Evolutionary conservation across 2,797 vertebrate species (phyloP), one percentile per base, ranked within the genome.

Genomic region (Phylloscopus collybita): DNA sequence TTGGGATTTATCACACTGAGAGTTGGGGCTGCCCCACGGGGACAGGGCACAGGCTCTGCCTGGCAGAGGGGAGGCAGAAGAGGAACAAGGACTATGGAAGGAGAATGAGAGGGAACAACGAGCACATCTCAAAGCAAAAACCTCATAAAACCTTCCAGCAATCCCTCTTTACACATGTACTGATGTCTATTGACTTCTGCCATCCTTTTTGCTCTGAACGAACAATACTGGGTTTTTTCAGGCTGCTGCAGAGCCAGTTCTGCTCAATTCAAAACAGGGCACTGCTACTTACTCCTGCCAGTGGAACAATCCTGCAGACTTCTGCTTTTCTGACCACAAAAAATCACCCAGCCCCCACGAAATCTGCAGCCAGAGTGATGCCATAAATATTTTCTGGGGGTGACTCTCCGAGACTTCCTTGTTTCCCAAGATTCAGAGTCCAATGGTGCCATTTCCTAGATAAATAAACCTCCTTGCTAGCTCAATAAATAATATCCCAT

Each of bases 131-230:
- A 32, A 13, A 83, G 30, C 29, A 5, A 5, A 36, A 8, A 74
- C 10, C 8, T 30, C 20, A 32, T 15, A 12, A 80, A 32, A 69
- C 36, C 27, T 8, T 13, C 47, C 47, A 59, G 21, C 1, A 5
- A 44, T 10, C 13, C 23, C 14, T 70, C 50, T 64, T 64, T 23
- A 17, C 22, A 6, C 8, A 0, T 1, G 4, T 14, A 6, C 53
- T 47, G 53, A 1, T 47, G 20, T 70, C 20, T 4, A 2, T 26
- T 15, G 3, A 14, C 3, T 40, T 2, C 4, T 2, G 14, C 47
- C 54, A 20, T 14, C 7, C 23, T 45, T 70, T 61, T 26, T 34
- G 47, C 49, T 47, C 19, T 8, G 61, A 23, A 61, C 23, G 30
- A n/a, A 25, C 30, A 45, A 7, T 7, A 27, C 2, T 45, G n/a